Base-by-base conservation (phyloP, 2,113 vertebrate species). In the Tyrannus savana region DNA sequence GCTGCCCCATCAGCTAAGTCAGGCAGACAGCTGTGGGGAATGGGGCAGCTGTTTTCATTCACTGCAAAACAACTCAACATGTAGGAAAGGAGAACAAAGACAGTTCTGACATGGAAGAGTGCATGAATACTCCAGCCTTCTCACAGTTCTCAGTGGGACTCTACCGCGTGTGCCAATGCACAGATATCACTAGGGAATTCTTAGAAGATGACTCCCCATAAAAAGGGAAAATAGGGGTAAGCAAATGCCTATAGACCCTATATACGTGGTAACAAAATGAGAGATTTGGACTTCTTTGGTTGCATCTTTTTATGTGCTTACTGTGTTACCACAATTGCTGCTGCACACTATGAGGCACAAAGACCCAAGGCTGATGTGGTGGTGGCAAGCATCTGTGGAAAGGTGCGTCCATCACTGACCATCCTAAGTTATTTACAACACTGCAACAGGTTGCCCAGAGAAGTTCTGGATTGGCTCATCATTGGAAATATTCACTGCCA, bases 1-100 rank as follows among this genome's bases (percentile, higher is more conserved):
- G 52, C 50, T 69, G 31, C n/a, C 58, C 37, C 56, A 46, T 53
- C 53, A 62, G 53, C 49, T 88, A 85, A 80, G 66, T 37, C 28
- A 41, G 64, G 60, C 75, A 82, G 67, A 59, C 9, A 44, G 12
- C n/a, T 60, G 30, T 41, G 58, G 31, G 67, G 73, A 89, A 50
- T 16, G 17, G 63, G 60, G 58, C 62, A 90, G 74, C 75, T 94
- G 84, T 37, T 94, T 74, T 31, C 28, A 66, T 83, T 95, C 85
- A 37, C 46, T 58, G 28, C 60, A 35, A 35, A 62, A 50, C n/a
- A 56, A 31, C 42, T 72, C 8, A 1, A 12, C n/a, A 4, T 8
- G 22, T 31, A 72, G 49, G 28, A 52, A 64, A 72, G 44, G 35
- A 87, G 28, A 82, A 44, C 44, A 64, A 92, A 89, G 31, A 22